phyloP scores from a whole-genome alignment of 2,888 invertebrate species.

The Bombylius major region DNA sequence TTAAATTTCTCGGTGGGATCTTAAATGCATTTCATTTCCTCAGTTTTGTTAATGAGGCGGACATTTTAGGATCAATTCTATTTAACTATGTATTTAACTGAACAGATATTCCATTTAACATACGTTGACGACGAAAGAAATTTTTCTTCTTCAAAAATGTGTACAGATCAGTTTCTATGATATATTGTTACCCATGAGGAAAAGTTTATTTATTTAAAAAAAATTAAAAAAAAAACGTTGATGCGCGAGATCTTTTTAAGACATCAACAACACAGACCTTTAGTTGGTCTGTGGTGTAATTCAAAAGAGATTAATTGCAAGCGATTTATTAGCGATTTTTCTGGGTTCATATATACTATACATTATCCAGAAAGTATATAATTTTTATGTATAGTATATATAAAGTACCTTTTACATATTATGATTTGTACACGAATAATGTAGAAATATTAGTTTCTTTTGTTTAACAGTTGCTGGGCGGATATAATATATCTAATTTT shows the following conservation, averaged over 20 bases:
- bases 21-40: neutral
- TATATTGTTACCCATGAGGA: no score
- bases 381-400: no score
- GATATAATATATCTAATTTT: conserved; percentile 6
- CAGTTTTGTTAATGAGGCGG: conserved; percentile 6
- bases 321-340: conserved; percentile 3
- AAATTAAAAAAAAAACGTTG: no score
- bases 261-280: no score
- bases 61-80: conserved; percentile 2
- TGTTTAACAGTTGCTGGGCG: conserved; percentile 4
- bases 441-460: neutral
- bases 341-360: neutral
- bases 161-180: no score
- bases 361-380: no score
- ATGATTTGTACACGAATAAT: neutral
- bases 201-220: no score
- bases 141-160: neutral
- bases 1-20: no score
- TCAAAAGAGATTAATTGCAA: conserved; percentile 3
- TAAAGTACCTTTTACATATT: no score
- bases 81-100: neutral
- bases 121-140: neutral
- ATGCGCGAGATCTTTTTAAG: no score
- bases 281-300: no score
- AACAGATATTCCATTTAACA: neutral